These are phyloP conservation scores for Mantis religiosa DNA, from an alignment of 2,888 invertebrate species.

Conservation along the genomic window DNA sequence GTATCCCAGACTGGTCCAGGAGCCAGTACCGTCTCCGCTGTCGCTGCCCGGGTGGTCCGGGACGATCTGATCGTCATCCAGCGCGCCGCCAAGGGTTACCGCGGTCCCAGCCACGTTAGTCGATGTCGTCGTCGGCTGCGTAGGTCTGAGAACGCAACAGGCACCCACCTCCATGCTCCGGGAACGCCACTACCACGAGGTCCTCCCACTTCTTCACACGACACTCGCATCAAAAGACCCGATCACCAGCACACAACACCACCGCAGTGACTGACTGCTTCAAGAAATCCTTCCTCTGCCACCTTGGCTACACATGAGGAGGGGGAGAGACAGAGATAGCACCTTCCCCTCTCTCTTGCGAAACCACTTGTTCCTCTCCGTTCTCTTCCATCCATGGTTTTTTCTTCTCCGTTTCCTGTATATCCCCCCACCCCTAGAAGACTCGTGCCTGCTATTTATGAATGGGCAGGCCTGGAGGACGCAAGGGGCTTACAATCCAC, in stretches of 20 bases:
- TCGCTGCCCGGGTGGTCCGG: constrained; percentile 23
- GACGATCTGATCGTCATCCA: constrained; percentile 27
- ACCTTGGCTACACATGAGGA: neutral
- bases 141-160: constrained; percentile 25
- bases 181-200: neutral
- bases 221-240: neutral
- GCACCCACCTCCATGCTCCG: constrained; percentile 25
- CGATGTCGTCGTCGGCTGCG: neutral
- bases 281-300: neutral
- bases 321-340: neutral
- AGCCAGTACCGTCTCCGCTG: constrained; percentile 7
- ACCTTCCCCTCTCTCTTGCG: neutral
- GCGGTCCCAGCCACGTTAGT: neutral
- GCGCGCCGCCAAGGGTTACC: neutral
- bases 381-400: neutral
- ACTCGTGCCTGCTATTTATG: constrained; percentile 25
- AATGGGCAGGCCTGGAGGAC: constrained; percentile 17
- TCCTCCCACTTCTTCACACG: neutral
- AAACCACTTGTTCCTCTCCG: neutral
- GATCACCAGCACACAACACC: neutral
- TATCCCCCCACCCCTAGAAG: neutral
- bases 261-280: neutral
- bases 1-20: constrained; percentile 5
- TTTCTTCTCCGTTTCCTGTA: neutral
- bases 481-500: constrained; percentile 12